phyloP scores from a whole-genome alignment of 2,888 invertebrate species.

The Ormia ochracea region DNA sequence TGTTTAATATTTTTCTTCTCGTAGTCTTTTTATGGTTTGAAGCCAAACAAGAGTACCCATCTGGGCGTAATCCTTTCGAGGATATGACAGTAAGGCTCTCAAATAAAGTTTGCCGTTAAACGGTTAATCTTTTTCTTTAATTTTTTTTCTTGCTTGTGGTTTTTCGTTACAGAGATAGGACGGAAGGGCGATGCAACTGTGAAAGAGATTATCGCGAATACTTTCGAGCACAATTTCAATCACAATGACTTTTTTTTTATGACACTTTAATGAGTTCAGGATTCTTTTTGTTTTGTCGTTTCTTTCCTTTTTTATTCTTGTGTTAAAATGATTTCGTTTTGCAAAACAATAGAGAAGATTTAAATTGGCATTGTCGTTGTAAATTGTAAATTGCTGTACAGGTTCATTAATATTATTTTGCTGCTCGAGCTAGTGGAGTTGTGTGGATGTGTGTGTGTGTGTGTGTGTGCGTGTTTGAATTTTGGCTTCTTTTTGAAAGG shows the following conservation, averaged over 20 bases:
- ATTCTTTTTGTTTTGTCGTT: background rate
- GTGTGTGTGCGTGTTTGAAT: background rate
- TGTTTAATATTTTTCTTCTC: background rate
- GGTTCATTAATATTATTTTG: constrained; percentile 47
- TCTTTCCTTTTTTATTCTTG: background rate
- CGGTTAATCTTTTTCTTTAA: background rate
- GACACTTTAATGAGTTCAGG: constrained; percentile 57
- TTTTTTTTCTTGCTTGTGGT: background rate
- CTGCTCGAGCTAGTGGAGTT: background rate
- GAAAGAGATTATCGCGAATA: constrained; percentile 11
- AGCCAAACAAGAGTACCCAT: background rate
- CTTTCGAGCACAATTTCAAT: constrained; percentile 18
- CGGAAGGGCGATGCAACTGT: background rate
- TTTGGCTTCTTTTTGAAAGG: constrained; percentile 3
- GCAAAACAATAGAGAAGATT: constrained; percentile 33
- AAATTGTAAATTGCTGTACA: constrained; percentile 2
- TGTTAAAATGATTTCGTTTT: background rate
- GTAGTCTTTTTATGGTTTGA: constrained; percentile 32
- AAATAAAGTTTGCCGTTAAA: constrained; percentile 15
- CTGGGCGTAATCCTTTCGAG: constrained; percentile 31
- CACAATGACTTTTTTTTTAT: constrained; percentile 48
- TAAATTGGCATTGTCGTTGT: constrained; percentile 13
- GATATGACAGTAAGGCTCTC: constrained; percentile 8
- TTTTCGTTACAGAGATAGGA: background rate
- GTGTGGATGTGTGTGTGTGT: background rate